A percentile compares a stretch with the other conserved stretches of the same genome.
Evolutionary conservation across 2,113 vertebrate genomes (phyloP).

Genomic region (Ptyas mucosa): DNA sequence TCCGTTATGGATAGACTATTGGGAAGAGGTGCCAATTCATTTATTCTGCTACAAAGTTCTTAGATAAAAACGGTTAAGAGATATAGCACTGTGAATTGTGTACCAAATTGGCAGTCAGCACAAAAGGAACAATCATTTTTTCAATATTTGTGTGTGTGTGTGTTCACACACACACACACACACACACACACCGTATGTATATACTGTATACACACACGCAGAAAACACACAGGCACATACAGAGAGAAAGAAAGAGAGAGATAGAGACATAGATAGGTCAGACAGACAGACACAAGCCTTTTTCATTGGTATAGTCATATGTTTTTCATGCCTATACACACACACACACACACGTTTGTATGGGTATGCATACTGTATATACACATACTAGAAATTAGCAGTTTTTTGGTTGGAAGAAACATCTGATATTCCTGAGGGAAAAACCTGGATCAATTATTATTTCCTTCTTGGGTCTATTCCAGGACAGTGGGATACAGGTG

Average conservation of each 20-base stretch:
- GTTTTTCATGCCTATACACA: not conserved
- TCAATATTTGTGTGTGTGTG: not conserved
- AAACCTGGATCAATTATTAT: not conserved
- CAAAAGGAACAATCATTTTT: not conserved
- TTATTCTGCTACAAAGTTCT: not conserved
- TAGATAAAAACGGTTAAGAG: not conserved
- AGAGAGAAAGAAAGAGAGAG: not conserved
- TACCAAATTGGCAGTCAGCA: not conserved
- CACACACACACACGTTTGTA: not conserved
- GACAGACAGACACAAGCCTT: fast-evolving
- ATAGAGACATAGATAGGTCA: not conserved
- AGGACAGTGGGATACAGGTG: not conserved
- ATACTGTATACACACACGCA: too few relatives aligned
- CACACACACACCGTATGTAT: not conserved
- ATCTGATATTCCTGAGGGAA: not conserved
- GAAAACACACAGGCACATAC: too few relatives aligned
- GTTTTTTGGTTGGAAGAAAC: not conserved
- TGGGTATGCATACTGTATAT: not conserved
- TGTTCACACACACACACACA: not conserved
- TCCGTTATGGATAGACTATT: not conserved
- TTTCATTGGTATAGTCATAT: not conserved
- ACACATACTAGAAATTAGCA: not conserved
- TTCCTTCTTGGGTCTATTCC: not conserved
- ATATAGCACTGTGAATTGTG: not conserved
- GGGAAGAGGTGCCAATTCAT: not conserved